A percentile compares a stretch with the other conserved stretches of the same genome.
Evolutionary conservation across 2,888 invertebrate genomes (phyloP).

Genomic region (Dynastes hyllus): DNA sequence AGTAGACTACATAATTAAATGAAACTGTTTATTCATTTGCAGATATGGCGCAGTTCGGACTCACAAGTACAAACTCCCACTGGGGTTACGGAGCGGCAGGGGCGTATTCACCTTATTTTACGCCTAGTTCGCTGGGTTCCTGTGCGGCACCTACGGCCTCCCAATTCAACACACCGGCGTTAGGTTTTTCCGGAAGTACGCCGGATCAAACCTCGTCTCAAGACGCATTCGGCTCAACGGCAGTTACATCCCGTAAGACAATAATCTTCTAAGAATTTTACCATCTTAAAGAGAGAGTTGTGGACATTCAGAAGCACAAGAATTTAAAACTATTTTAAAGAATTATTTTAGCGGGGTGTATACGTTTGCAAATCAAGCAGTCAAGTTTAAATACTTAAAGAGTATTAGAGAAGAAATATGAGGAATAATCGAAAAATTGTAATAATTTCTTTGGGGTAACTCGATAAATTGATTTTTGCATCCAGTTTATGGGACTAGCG

Average conservation of each 20-base stretch:
- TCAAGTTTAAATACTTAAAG: too few relatives aligned
- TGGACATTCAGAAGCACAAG: too few relatives aligned
- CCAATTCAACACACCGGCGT: constrained; percentile 84
- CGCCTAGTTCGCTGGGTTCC: constrained; percentile 79
- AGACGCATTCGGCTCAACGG: constrained; percentile 69
- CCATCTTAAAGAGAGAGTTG: too few relatives aligned
- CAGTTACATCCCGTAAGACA: constrained; percentile 68
- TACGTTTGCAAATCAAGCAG: too few relatives aligned
- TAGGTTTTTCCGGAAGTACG: constrained; percentile 82
- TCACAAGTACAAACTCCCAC: constrained; percentile 88
- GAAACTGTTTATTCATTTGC: constrained; percentile 47
- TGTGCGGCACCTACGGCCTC: constrained; percentile 82
- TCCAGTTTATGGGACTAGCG: too few relatives aligned
- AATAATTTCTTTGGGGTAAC: too few relatives aligned
- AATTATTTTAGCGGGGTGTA: too few relatives aligned
- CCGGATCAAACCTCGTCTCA: constrained; percentile 76
- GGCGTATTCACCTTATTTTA: constrained; percentile 90
- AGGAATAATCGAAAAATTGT: too few relatives aligned
- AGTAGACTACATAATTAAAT: constrained; percentile 44
- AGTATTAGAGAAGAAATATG: too few relatives aligned
- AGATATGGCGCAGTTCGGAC: constrained; percentile 91
- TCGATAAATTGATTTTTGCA: too few relatives aligned
- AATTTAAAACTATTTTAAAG: too few relatives aligned
- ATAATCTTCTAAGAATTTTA: background rate
- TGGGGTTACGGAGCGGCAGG: constrained; percentile 92